Base-by-base conservation (phyloP, 35 echinoderm and acorn worm genomes). In the Anneissia japonica region DNA sequence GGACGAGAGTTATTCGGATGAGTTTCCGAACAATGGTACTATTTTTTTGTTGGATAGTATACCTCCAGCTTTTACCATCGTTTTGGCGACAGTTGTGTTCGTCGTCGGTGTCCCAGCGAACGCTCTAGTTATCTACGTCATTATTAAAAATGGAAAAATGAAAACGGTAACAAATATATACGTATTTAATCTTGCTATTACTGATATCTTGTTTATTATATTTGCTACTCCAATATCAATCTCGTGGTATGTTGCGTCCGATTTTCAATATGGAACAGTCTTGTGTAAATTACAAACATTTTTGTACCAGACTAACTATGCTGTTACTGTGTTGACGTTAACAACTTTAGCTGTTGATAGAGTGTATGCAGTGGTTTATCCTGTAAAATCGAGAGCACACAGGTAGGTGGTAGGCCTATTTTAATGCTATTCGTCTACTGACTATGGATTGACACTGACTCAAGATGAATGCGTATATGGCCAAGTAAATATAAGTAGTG, bases 291-390 rank as follows among this genome's bases (percentile, higher is more conserved):
- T 94, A 4, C 87, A 84, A 36, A 83, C 82, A 3, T 94, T 84
- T 45, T 28, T 94, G 35, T 46, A 86, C 26, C 90, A 90, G 38
- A 84, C 90, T 7, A 90, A 90, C 72, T 81, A 90, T 79, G 74
- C 88, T 21, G 92, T 94, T 34, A 90, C 84, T 36, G 89, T 94
- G 9, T 51, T 82, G 30, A 94, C 88, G 9, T 81, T 94, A 37
- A 85, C 88, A 13, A 85, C 84, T 10, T 31, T 94, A 32, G 83
- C 92, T 13, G 80, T 94, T 73, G 89, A 90, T 76, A 51, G 92
- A 35, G 90, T 90, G 41, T 90, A 84, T 29, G 92, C 92, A 32
- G 92, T 94, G 9, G 89, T 94, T 78, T 88, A 90, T 46, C 92
- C 92, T 2, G 81, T 94, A 10, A 87, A 88, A 32, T 81, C 88